These are phyloP conservation scores for Sarcophilus harrisii DNA, from an alignment of 2,797 vertebrate genomes.

Conservation along the genomic window DNA sequence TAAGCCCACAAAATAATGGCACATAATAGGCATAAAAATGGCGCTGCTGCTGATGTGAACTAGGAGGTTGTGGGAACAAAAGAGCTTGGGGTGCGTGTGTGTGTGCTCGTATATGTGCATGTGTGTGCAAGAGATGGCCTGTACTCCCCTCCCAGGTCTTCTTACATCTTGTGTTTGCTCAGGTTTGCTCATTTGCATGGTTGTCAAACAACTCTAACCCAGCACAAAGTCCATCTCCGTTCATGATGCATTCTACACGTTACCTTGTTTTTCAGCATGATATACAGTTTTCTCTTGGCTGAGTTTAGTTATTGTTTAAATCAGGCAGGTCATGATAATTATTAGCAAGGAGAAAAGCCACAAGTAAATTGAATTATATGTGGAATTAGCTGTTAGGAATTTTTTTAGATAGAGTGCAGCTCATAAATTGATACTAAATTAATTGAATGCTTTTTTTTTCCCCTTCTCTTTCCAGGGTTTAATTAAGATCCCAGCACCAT, in stretches of 20 bases:
- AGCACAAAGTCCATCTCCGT: background rate
- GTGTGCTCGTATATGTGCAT: too few species aligned
- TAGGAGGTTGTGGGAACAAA: background rate
- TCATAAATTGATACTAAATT: background rate
- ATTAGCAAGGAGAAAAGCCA: background rate
- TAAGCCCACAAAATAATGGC: background rate
- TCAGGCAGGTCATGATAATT: background rate
- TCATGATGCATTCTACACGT: background rate
- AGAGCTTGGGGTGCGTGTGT: background rate
- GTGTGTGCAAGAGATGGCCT: too few species aligned
- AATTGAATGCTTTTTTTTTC: background rate
- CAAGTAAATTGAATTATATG: fast-evolving
- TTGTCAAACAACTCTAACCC: background rate
- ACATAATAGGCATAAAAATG: background rate
- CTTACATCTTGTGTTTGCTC: background rate
- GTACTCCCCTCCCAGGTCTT: background rate
- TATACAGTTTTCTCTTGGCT: background rate
- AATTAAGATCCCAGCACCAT: conserved; percentile 70
- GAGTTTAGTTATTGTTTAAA: background rate
- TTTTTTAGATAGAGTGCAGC: background rate
- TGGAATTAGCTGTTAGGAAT: background rate
- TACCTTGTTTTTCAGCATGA: background rate
- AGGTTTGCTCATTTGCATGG: background rate
- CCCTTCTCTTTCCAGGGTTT: conserved; percentile 55
- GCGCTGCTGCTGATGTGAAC: background rate